These are phyloP conservation scores for Merodon equestris DNA, from an alignment of 2,888 invertebrate species.

Conservation along the genomic window DNA sequence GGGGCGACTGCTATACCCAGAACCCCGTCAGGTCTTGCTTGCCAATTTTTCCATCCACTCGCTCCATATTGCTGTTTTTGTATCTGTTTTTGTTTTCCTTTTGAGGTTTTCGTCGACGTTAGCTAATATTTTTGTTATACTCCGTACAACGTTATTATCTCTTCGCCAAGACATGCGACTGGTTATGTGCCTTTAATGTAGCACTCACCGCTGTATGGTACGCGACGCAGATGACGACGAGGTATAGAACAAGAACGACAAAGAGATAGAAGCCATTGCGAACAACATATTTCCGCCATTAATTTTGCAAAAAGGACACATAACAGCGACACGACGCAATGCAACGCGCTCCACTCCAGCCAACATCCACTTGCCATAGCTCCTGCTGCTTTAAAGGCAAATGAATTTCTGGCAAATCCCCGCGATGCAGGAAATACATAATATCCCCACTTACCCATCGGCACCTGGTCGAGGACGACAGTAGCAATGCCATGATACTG, in stretches of 20 bases:
- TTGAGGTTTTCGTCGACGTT: conserved; percentile 24
- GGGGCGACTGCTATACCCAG: conserved; percentile 45
- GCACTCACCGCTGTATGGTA: conserved; percentile 8
- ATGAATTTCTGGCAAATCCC: conserved; percentile 42
- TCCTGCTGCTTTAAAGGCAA: conserved; percentile 24
- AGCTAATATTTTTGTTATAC: conserved; percentile 61
- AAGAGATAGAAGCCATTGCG: conserved; percentile 60
- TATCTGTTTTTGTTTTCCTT: conserved; percentile 1
- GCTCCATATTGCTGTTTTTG: no score
- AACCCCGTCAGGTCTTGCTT: conserved; percentile 45
- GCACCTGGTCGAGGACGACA: conserved; percentile 16
- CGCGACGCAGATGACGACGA: no score
- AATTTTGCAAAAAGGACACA: conserved; percentile 60
- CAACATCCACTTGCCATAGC: conserved; percentile 15
- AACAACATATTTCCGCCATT: conserved; percentile 65
- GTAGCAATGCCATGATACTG: no score
- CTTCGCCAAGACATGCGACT: conserved; percentile 52
- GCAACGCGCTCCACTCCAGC: conserved; percentile 22
- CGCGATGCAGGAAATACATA: conserved; percentile 39
- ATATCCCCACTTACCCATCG: conserved; percentile 39
- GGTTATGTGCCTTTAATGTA: conserved; percentile 34
- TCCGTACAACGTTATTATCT: conserved; percentile 44
- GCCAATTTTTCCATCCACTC: conserved; percentile 52
- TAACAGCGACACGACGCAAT: conserved; percentile 45
- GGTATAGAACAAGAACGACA: conserved; percentile 24